Evolutionary conservation across 1,140 invertebrate species (phyloP), one percentile per base, ranked within the genome.

Genomic region (Temnothorax curvispinosus): DNA sequence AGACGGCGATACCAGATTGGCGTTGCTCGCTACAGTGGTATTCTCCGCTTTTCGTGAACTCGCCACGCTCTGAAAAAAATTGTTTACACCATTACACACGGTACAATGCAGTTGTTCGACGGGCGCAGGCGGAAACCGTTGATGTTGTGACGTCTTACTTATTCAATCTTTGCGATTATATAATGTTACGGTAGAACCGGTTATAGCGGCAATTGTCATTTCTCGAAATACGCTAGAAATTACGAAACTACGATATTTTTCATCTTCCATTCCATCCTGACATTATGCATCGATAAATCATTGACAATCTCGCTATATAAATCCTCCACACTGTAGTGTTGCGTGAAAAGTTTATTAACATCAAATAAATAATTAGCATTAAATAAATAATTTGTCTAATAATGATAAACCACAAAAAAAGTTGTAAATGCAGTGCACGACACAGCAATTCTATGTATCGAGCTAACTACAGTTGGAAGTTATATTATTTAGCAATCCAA

Each of bases 31-130:
- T 38, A 92, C 91, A 3, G 92, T 93, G 6, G 87, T 89, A 32
- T 78, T 91, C n/a, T 92, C 92, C 11, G 67, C 78, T 54, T 81
- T 52, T 56, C 44, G 74, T 86, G 89, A 89, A 77, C 87, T 93
- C 21, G 21, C 44, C 3, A 77, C 87, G 15, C 78, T 93, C 93
- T 94, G 86, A n/a, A 94, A 93, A 89, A 86, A 69, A 4, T 54
- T 75, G 35, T 81, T 47, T 38, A 47, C n/a, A 60, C 13, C 0
- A 50, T 84, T 60, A 84, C 15, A 27, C 1, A n/a, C 13, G 15
- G 11, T 44, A 47, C 0, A 32, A 35, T 3, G n/a, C 15, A 38
- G 3, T 35, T 15, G 1, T 71, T 41, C 15, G 9, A 9, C 4
- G 4, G 13, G 38, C 2, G 3, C 52, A 44, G 3, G 56, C 32